Evolutionary conservation across 2,888 invertebrate species (phyloP).

Genomic region (Phasia obesa): DNA sequence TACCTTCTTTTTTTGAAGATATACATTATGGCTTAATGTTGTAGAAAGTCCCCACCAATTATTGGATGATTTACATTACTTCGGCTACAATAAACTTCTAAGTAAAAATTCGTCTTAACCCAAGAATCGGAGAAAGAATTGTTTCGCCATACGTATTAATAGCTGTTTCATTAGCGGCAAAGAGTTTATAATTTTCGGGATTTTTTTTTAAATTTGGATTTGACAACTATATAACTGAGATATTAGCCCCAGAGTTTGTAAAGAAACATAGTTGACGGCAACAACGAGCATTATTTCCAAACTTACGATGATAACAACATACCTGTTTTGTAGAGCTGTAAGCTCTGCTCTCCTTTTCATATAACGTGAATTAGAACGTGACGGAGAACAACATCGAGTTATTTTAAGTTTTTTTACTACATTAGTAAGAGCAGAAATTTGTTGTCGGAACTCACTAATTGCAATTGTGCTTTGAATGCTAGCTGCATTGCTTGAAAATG

Average conservation of each 20-base stretch:
- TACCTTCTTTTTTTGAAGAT: not conserved
- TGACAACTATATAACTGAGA: slow-evolving; percentile 9
- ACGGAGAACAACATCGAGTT: not conserved
- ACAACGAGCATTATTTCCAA: too few species aligned
- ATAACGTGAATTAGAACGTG: not conserved
- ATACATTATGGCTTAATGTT: too few species aligned
- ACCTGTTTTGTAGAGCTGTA: not conserved
- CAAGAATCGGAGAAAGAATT: not conserved
- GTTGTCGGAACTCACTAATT: not conserved
- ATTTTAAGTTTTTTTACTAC: not conserved
- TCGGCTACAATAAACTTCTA: too few species aligned
- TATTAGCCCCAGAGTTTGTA: not conserved
- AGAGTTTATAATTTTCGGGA: slow-evolving; percentile 7
- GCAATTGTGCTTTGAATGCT: not conserved
- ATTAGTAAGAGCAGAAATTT: not conserved
- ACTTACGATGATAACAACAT: not conserved
- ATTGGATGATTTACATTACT: too few species aligned
- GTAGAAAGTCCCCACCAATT: too few species aligned
- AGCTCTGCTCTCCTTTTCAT: not conserved
- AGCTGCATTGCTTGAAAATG: too few species aligned
- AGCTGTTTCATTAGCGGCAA: slow-evolving; percentile 4
- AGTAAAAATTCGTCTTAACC: slow-evolving; percentile 8
- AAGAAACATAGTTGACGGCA: not conserved
- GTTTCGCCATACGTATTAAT: slow-evolving; percentile 3
- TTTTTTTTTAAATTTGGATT: not conserved